Conservation (phyloP, 2,113 vertebrate genomes). For the Brachyhypopomus gauderio region DNA sequence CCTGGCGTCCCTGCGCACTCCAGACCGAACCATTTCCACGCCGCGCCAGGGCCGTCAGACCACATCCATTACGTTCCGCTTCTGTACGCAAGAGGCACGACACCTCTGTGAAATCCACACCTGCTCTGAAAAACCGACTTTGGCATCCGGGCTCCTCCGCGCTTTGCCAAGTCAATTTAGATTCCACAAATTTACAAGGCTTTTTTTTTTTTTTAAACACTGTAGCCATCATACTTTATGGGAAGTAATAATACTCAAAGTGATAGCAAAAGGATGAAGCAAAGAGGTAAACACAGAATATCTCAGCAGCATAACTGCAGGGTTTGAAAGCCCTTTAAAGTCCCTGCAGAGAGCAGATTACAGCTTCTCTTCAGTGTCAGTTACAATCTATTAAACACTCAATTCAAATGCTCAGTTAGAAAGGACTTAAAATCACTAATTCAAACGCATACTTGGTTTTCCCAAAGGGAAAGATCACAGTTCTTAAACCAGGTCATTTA, state of each 20-base stretch:
- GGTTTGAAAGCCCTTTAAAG: background rate
- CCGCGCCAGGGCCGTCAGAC: conserved; percentile 12
- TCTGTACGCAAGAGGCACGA: background rate
- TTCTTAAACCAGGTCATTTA: background rate
- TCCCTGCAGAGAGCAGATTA: background rate
- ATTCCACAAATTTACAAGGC: no score
- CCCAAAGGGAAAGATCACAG: conserved; percentile 24
- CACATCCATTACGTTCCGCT: conserved; percentile 7
- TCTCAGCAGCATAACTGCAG: no score
- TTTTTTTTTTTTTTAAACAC: no score
- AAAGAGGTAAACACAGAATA: background rate
- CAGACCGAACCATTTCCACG: conserved; percentile 17
- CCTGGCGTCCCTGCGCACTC: background rate
- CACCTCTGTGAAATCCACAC: background rate
- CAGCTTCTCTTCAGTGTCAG: background rate
- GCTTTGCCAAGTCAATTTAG: no score
- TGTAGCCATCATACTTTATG: background rate
- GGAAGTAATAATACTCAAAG: background rate
- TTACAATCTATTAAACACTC: background rate
- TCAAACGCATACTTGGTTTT: conserved; percentile 5
- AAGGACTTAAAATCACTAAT: background rate
- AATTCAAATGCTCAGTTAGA: background rate
- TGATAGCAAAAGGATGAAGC: background rate
- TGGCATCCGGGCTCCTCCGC: no score
- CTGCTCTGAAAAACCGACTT: no score